These are phyloP conservation scores for Chirona hameri DNA, from an alignment of 2,888 invertebrate species.

Conservation along the genomic window DNA sequence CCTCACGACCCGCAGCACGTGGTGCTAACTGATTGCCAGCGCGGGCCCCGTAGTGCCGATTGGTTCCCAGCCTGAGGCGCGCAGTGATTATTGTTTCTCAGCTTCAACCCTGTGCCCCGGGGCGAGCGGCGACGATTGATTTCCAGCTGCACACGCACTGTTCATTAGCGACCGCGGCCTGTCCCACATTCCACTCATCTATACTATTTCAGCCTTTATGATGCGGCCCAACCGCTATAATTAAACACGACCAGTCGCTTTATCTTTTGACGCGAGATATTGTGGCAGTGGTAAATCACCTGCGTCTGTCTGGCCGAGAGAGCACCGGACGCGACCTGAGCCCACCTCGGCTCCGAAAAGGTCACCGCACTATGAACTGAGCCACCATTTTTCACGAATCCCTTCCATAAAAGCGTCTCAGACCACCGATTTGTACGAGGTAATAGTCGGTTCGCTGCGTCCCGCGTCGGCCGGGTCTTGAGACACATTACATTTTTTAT, in stretches of 20 bases:
- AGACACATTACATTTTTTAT: constrained; percentile 28
- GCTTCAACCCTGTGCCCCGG: background rate
- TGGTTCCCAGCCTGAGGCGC: too few species aligned
- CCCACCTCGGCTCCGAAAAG: background rate
- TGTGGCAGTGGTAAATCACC: background rate
- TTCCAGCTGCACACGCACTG: background rate
- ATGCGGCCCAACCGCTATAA: background rate
- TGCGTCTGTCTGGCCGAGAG: background rate
- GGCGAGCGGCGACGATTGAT: background rate
- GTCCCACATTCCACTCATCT: background rate
- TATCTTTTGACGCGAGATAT: constrained; percentile 13
- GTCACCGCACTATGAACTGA: background rate
- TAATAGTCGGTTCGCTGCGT: background rate
- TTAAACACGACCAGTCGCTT: background rate
- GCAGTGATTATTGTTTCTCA: too few species aligned
- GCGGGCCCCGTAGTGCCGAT: too few species aligned
- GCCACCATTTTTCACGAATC: constrained; percentile 24
- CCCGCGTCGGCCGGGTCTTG: background rate
- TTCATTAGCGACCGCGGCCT: background rate
- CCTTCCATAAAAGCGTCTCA: constrained; percentile 5
- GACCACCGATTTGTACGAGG: background rate
- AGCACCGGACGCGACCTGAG: background rate
- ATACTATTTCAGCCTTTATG: constrained; percentile 26
- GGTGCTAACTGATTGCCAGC: too few species aligned
- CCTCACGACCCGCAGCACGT: too few species aligned